These are phyloP conservation scores for Temnothorax nylanderi DNA, from an alignment of 1,140 invertebrate genomes.

Conservation along the genomic window DNA sequence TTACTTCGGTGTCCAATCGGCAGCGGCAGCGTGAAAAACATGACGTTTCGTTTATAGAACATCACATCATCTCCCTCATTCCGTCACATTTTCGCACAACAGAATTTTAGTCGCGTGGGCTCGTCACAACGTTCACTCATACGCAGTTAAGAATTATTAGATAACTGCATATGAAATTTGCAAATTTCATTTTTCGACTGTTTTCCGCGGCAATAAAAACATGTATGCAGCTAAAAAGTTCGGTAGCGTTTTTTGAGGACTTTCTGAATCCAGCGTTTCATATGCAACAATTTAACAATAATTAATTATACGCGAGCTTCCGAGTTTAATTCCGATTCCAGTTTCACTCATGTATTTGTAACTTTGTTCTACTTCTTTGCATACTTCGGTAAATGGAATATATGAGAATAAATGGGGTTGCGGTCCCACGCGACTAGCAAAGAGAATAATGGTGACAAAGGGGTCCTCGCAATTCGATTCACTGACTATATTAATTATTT, in stretches of 20 bases:
- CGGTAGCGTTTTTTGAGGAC: background rate
- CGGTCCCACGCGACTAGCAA: constrained; percentile 7
- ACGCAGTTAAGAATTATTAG: background rate
- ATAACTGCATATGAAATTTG: background rate
- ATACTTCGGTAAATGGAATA: background rate
- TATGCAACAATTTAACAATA: background rate
- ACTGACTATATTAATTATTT: constrained; percentile 22
- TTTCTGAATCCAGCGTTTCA: background rate
- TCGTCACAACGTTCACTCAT: background rate
- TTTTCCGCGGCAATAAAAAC: background rate
- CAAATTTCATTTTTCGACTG: background rate
- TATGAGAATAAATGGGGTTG: background rate
- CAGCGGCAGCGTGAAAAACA: constrained; percentile 82
- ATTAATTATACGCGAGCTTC: background rate
- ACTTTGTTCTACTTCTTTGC: background rate
- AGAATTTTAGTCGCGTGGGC: background rate
- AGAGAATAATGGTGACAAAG: background rate
- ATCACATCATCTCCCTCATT: constrained; percentile 15
- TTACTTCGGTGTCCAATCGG: constrained; percentile 80
- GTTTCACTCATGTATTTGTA: background rate
- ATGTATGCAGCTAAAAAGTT: background rate
- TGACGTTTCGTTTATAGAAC: constrained; percentile 61
- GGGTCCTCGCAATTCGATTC: constrained; percentile 39
- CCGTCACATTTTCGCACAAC: background rate
- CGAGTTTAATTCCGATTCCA: background rate